These are phyloP conservation scores for Caenorhabditis elegans DNA, from an alignment of 1,140 invertebrate genomes.

Conservation along the genomic window DNA sequence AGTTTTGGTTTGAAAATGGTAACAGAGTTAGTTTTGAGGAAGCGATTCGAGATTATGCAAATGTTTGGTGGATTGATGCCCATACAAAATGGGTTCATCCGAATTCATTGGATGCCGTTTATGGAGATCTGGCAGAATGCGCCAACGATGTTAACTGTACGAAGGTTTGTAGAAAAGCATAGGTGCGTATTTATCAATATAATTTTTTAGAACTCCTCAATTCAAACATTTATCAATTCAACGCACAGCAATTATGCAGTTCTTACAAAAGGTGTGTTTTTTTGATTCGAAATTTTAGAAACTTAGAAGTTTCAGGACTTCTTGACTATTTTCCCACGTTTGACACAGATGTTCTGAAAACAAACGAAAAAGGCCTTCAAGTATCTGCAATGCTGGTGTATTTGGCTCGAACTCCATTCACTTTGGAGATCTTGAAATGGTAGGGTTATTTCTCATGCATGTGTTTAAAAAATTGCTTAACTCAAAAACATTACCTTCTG, in stretches of 20 bases:
- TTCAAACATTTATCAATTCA: neutral
- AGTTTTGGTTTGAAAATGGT: neutral
- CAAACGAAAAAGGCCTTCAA: neutral
- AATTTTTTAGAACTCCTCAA: neutral
- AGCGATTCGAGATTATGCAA: neutral
- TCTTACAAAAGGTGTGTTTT: neutral
- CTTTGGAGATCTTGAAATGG: neutral
- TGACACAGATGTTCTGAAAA: neutral
- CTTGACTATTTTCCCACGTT: neutral
- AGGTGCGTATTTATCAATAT: no score
- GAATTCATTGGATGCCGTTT: neutral
- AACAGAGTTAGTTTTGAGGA: neutral
- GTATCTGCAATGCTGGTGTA: neutral
- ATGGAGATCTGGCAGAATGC: neutral
- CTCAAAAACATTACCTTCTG: no score
- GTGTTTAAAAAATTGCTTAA: no score
- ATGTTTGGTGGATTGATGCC: neutral
- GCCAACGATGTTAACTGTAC: neutral
- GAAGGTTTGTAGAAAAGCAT: neutral
- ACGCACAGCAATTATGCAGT: no score
- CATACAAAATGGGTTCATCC: neutral
- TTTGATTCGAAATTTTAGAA: neutral
- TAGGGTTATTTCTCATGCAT: no score
- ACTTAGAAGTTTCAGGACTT: neutral
- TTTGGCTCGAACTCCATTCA: neutral